A percentile compares a stretch with the other conserved stretches of the same genome.
These are phyloP conservation scores for Rhagoletis pomonella DNA, from an alignment of 1,140 invertebrate genomes.

Conservation along the genomic window DNA sequence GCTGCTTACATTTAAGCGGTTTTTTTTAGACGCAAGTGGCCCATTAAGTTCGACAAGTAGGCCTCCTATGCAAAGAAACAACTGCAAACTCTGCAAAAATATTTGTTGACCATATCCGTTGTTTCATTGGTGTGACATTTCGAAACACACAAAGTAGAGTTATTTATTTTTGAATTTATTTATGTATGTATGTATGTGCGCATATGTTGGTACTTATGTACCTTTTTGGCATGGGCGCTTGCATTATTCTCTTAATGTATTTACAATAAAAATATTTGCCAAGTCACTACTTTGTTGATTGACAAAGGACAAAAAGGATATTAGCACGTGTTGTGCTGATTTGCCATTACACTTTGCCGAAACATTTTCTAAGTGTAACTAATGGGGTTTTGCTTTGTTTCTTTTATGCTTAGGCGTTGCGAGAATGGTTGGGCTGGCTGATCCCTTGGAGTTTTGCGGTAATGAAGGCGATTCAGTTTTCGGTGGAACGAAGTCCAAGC, in stretches of 20 bases:
- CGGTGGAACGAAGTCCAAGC: no score
- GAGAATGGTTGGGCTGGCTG: not conserved
- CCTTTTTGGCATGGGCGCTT: constrained; percentile 16
- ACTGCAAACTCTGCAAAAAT: not conserved
- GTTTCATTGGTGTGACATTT: not conserved
- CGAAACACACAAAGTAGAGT: not conserved
- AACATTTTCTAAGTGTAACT: constrained; percentile 14
- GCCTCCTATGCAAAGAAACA: not conserved
- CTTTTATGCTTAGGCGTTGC: not conserved
- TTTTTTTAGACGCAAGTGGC: not conserved
- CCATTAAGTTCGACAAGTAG: not conserved
- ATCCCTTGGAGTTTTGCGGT: not conserved
- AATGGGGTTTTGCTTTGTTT: not conserved
- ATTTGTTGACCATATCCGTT: constrained; percentile 27
- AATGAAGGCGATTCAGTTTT: not conserved
- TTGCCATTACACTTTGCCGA: not conserved
- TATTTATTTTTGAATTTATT: constrained; percentile 25
- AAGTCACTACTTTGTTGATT: constrained; percentile 24
- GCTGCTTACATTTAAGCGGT: not conserved
- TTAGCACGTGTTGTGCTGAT: constrained; percentile 40
- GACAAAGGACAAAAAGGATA: constrained; percentile 44
- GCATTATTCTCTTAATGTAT: constrained; percentile 18
- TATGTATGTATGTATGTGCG: no score
- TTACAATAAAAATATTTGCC: constrained; percentile 51
- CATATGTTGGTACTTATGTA: not conserved